Percentiles rank a stretch among this genome's conserved stretches.
Conservation (phyloP, 2,888 invertebrate genomes). For the Baronia brevicornis region DNA sequence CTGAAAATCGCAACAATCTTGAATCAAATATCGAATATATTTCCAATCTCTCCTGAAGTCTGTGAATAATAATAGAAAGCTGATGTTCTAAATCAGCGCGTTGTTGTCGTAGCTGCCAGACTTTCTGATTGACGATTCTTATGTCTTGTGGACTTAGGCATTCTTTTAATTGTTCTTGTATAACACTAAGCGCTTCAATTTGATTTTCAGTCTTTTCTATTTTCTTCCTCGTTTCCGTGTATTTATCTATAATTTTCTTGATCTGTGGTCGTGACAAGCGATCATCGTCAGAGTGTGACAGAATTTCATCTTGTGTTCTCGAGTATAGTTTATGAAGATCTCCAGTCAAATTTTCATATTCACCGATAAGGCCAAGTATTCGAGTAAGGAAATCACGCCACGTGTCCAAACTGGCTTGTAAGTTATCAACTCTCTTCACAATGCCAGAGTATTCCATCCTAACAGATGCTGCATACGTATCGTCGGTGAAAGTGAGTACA, state of each 20-base stretch:
- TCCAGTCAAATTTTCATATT: conserved; percentile 78
- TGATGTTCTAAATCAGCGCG: conserved; percentile 88
- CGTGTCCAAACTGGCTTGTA: conserved; percentile 86
- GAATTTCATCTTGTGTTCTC: conserved; percentile 78
- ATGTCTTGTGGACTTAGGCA: conserved; percentile 89
- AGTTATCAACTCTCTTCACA: conserved; percentile 84
- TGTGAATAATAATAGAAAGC: conserved; percentile 81
- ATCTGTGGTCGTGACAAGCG: conserved; percentile 77
- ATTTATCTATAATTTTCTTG: conserved; percentile 77
- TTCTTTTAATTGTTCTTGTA: conserved; percentile 89
- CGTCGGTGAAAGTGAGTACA: conserved; percentile 83
- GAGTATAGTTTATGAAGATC: conserved; percentile 78
- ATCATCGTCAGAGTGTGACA: conserved; percentile 70
- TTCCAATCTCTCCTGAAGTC: conserved; percentile 83
- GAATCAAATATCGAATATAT: conserved; percentile 82
- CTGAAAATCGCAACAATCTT: conserved; percentile 77
- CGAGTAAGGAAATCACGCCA: conserved; percentile 85
- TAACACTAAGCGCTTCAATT: conserved; percentile 82
- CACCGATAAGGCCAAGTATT: conserved; percentile 77
- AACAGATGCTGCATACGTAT: conserved; percentile 84
- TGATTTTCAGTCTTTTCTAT: conserved; percentile 76
- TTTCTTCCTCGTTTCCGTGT: conserved; percentile 77
- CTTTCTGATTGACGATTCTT: conserved; percentile 84
- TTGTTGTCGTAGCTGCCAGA: conserved; percentile 86
- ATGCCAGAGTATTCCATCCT: conserved; percentile 88